Conservation (phyloP, 2,113 vertebrate species). For the Machaerirhynchus nigripectus region DNA sequence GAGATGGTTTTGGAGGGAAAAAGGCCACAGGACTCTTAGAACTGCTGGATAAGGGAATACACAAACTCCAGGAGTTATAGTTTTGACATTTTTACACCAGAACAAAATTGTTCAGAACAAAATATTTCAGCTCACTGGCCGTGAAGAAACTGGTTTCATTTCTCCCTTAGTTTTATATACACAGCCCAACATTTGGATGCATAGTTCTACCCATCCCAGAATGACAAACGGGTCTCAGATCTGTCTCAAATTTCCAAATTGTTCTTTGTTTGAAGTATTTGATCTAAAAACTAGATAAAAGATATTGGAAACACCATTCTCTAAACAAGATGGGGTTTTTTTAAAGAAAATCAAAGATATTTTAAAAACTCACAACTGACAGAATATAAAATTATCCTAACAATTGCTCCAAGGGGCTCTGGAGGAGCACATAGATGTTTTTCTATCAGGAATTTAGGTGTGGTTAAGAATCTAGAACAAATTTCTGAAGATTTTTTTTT, state of each 20-base stretch:
- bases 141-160: neutral
- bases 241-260: neutral
- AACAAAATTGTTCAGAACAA: neutral
- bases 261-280: neutral
- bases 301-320: neutral
- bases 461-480: neutral
- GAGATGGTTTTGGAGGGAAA: neutral
- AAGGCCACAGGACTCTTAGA: neutral
- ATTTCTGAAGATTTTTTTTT: neutral
- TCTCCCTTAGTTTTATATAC: neutral
- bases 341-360: neutral
- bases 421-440: neutral
- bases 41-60: neutral
- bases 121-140: neutral
- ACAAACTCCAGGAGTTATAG: neutral
- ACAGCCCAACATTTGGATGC: rapidly evolving
- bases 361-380: neutral
- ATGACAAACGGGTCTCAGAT: neutral
- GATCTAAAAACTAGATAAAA: neutral
- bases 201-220: neutral
- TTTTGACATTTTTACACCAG: neutral
- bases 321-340: neutral
- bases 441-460: neutral
- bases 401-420: neutral
- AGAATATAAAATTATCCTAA: neutral